Percentiles rank a stretch among this genome's conserved stretches.
Evolutionary conservation across 2,113 vertebrate species (phyloP).

Genomic region (Oreochromis spilurus): DNA sequence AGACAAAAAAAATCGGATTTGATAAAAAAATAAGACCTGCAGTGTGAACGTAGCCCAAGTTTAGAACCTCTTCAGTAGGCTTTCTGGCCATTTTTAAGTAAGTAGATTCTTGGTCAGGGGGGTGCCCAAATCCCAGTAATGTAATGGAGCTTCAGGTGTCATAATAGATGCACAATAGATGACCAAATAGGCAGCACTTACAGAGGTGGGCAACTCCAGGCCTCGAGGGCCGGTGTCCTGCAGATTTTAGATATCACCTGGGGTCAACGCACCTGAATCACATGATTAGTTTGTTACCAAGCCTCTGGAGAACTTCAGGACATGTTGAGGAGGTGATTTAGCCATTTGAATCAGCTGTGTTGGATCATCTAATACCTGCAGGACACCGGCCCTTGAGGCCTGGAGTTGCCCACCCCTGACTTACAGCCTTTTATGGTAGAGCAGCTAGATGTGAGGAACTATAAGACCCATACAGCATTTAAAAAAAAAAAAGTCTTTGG

Average conservation of each 20-base stretch:
- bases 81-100: neutral
- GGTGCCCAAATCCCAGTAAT: neutral
- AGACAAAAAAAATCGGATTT: no score
- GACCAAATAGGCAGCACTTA: neutral
- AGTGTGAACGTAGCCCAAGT: neutral
- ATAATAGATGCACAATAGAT: neutral
- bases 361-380: neutral
- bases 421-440: neutral
- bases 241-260: neutral
- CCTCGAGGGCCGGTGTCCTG: neutral
- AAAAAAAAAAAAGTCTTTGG: neutral
- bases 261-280: neutral
- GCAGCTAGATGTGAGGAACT: neutral
- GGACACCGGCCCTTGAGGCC: neutral
- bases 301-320: neutral
- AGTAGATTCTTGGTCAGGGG: neutral
- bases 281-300: neutral
- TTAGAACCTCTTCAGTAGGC: neutral
- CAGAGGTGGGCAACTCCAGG: neutral
- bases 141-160: neutral
- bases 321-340: neutral
- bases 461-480: neutral
- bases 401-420: neutral
- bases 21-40: no score
- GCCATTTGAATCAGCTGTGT: neutral